Evolutionary conservation across 2,888 invertebrate species (phyloP).

Genomic region (Rhorus exstirpatorius): DNA sequence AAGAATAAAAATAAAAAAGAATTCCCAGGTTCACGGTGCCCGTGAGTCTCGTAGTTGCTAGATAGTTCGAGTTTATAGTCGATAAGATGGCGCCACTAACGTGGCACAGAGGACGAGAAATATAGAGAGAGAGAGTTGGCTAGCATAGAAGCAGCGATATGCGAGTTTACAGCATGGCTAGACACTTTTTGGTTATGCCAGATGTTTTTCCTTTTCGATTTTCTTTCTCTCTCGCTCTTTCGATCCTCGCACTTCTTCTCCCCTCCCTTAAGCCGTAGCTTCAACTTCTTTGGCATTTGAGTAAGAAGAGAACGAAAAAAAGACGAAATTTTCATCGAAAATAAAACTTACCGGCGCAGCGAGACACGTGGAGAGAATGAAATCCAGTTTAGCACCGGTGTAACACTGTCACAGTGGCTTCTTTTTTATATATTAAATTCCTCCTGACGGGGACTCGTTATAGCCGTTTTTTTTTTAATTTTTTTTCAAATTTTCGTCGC

Average conservation of each 20-base stretch:
- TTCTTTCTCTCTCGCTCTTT: background rate
- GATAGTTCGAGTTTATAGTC: conserved; percentile 41
- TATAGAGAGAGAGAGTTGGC: conserved; percentile 13
- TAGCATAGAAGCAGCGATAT: conserved; percentile 32
- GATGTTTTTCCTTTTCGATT: conserved; percentile 34
- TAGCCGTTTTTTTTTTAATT: conserved; percentile 15
- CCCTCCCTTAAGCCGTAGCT: background rate
- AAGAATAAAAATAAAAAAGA: conserved; percentile 16
- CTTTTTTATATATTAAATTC: conserved; percentile 51
- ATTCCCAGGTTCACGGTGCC: background rate
- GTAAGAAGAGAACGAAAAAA: background rate
- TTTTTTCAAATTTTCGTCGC: background rate
- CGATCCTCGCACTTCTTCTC: conserved; percentile 1
- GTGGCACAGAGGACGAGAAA: conserved; percentile 42
- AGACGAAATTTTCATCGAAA: background rate
- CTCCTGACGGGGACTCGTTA: conserved; percentile 34
- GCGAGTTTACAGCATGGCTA: conserved; percentile 36
- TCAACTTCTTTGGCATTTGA: background rate
- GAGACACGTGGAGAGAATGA: conserved; percentile 79
- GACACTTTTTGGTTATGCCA: conserved; percentile 51
- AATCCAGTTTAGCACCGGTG: conserved; percentile 82
- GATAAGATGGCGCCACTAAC: conserved; percentile 74
- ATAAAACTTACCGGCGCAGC: conserved; percentile 83
- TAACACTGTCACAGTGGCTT: conserved; percentile 70
- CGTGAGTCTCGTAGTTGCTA: conserved; percentile 30